Evolutionary conservation across 1,140 invertebrate species (phyloP), one percentile per base, ranked within the genome.

Genomic region (Tetramorium alpestre): DNA sequence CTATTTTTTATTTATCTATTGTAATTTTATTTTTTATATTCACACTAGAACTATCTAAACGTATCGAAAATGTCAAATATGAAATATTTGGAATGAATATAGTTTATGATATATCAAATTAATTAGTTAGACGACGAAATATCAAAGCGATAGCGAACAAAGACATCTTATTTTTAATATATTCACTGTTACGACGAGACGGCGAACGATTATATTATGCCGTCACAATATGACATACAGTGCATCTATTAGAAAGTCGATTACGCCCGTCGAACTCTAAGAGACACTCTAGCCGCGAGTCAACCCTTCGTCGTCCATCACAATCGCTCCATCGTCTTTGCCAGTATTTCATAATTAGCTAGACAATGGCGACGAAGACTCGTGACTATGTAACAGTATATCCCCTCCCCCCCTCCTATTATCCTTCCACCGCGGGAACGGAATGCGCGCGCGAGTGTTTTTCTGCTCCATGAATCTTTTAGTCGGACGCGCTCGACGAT

Each of bases 401-500:
- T 33, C 33, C 54, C 13, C 49, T n/a, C 41, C 10, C 41, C 41
- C 38, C 33, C 58, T 8, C 28, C 25, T 58, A 65, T 86, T 80
- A 81, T 80, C 38, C n/a, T 28, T 33, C 38, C 44, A 47, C 6
- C 41, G 44, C 73, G 56, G 75, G 75, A 84, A 84, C 69, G 69
- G 62, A 84, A 88, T 77, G 58, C 80, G 67, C 73, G 87, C 87
- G 77, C 65, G 28, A 60, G 78, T 90, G 88, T 91, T 93, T 92
- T 93, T 93, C 92, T 92, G 92, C 91, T 92, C 90, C 92, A 94
- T 92, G 91, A 93, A 93, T 93, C 89, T 93, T 92, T 88, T 88
- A 92, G 92, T 90, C 90, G 86, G 86, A 72, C 70, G 84, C 87
- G 67, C 69, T 67, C 69, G 80, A 70, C 49, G 80, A 77, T 38